Evolutionary conservation across 53 echinoderm and acorn worm species (phyloP), one percentile per base, ranked within the genome.

Genomic region (Holothuria leucospilota): DNA sequence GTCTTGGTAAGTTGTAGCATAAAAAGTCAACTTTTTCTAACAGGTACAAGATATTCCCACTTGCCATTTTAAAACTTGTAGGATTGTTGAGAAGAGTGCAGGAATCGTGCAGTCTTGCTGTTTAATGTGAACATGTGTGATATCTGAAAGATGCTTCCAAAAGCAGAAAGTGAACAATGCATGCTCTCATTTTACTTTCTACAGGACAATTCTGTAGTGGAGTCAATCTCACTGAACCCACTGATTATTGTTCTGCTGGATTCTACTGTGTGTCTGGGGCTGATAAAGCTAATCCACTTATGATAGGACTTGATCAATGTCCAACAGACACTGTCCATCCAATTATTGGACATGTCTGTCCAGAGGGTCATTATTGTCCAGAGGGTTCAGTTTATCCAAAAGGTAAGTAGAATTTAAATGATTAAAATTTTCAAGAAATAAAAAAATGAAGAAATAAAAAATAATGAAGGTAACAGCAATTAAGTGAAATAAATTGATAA

Each of bases 231-330:
- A 98, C 99, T 14, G 67, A 86, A 51, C 99, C 99, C 0, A 88
- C 93, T 6, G 95, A 46, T 0, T 51, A 62, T 23, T 98, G 99
- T 62, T 27, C 70, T 5, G 82, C 85, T 1, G 99, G 99, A 0
- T 98, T 69, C 78, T 98, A 95, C 88, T 98, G 99, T 39, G 87
- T 98, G 24, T 98, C 99, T 0, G 99, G 99, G 10, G 95, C 86
- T 6, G 92, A 92, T 65, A 89, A 87, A 24, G 78, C 88, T 1
- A 84, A 98, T 59, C 99, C 99, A 9, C 63, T 91, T 15, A 92
- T 95, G 92, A 34, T 98, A 4, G 90, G 88, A 34, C 92, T 90
- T 8, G 81, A 93, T 59, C 99, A 98, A 89, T 98, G 99, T 64
- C 99, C 99, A 23, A 88, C 89, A 7, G 89, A 92, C n/a, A 94